phyloP scores from a whole-genome alignment of 1,140 invertebrate species.

The Trichonephila clavipes region DNA sequence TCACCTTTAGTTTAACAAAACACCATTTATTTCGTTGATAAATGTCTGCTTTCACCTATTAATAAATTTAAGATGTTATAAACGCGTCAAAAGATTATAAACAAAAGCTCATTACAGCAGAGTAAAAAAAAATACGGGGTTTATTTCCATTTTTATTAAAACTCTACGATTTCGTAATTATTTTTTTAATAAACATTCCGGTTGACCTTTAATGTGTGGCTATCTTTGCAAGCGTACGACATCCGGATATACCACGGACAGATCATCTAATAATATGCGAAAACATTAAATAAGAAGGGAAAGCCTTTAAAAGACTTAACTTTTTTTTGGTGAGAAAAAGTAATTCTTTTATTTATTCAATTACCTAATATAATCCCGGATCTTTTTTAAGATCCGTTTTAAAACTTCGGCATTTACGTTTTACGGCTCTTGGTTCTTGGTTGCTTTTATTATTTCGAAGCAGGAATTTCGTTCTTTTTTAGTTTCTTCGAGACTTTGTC shows the following conservation, averaged over 20 bases:
- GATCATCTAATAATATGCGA: slow-evolving; percentile 14
- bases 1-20: background rate
- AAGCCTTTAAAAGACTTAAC: slow-evolving; percentile 14
- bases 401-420: background rate
- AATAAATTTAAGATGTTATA: background rate
- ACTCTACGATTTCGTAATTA: slow-evolving; percentile 24
- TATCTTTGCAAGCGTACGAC: background rate
- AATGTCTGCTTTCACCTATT: background rate
- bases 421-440: background rate
- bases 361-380: slow-evolving; percentile 36
- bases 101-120: background rate
- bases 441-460: background rate
- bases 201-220: slow-evolving; percentile 9
- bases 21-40: background rate
- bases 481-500: background rate
- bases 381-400: slow-evolving; percentile 32
- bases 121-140: background rate
- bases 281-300: slow-evolving; percentile 7
- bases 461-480: background rate
- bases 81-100: background rate
- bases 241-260: background rate
- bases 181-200: background rate
- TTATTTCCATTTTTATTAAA: slow-evolving; percentile 36
- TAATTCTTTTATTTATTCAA: slow-evolving; percentile 49
- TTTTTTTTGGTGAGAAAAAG: slow-evolving; percentile 17